A percentile compares a stretch with the other conserved stretches of the same genome.
Evolutionary conservation across 2,797 vertebrate genomes (phyloP).

Genomic region (Stomatorhinus walkeri): DNA sequence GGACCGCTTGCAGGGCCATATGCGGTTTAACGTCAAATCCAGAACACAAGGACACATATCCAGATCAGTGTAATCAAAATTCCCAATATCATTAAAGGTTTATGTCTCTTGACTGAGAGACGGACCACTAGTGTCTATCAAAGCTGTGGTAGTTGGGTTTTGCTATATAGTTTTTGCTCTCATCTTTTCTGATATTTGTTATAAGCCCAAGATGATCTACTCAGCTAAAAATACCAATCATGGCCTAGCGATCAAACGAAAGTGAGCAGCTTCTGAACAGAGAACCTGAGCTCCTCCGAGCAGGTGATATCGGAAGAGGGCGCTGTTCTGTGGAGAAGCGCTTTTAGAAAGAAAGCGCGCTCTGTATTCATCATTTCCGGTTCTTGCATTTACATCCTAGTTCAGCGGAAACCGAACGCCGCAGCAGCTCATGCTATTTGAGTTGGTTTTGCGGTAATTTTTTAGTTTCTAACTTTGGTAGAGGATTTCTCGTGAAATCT

Average conservation of each 20-base stretch:
- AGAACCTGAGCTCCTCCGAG: background rate
- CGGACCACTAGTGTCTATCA: background rate
- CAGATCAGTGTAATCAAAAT: background rate
- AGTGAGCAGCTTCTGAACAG: background rate
- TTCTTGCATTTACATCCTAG: background rate
- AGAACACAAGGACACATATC: background rate
- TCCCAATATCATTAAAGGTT: background rate
- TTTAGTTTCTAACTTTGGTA: constrained; percentile 11
- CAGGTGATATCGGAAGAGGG: background rate
- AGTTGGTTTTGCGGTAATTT: constrained; percentile 26
- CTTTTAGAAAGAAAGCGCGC: background rate
- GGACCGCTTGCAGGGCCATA: background rate
- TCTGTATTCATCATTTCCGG: background rate
- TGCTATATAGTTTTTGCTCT: background rate
- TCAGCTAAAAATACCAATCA: background rate
- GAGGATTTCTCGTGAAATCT: constrained; percentile 22
- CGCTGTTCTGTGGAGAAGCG: background rate
- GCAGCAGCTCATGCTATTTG: constrained; percentile 10
- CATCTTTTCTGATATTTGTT: background rate
- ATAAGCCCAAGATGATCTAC: background rate
- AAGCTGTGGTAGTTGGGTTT: background rate
- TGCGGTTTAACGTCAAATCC: no score
- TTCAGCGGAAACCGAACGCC: constrained; percentile 7
- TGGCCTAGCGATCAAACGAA: background rate
- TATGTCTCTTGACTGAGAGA: background rate